Evolutionary conservation across 2,888 invertebrate species (phyloP).

Genomic region (Troilus luridus): DNA sequence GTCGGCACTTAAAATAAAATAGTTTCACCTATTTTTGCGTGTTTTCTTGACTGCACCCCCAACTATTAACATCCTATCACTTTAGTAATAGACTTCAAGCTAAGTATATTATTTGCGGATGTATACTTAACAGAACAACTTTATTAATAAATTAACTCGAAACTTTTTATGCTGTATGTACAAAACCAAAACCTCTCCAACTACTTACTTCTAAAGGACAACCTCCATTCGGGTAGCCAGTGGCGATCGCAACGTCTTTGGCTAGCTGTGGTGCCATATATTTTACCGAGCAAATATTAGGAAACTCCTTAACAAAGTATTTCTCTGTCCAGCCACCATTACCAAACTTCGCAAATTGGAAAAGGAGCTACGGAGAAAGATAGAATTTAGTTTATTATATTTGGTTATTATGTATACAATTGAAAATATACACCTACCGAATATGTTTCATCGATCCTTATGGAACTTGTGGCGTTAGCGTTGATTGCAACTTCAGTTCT

Average conservation of each 20-base stretch:
- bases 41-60: too few relatives aligned
- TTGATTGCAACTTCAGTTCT: not conserved
- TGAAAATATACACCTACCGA: not conserved
- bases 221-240: not conserved
- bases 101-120: too few relatives aligned
- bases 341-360: not conserved
- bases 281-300: not conserved
- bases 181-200: too few relatives aligned
- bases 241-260: not conserved
- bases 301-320: constrained; percentile 12
- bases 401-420: too few relatives aligned
- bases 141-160: too few relatives aligned
- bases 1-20: too few relatives aligned
- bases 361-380: not conserved
- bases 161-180: too few relatives aligned
- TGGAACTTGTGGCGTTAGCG: not conserved
- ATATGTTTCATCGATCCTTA: not conserved
- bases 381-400: too few relatives aligned
- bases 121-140: too few relatives aligned
- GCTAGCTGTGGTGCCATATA: not conserved
- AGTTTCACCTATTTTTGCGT: too few relatives aligned
- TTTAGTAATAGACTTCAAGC: too few relatives aligned
- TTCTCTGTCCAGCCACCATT: constrained; percentile 29
- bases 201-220: not conserved
- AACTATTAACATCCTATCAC: too few relatives aligned